Evolutionary conservation across 2,113 vertebrate genomes (phyloP).

Genomic region (Labeo rohita): DNA sequence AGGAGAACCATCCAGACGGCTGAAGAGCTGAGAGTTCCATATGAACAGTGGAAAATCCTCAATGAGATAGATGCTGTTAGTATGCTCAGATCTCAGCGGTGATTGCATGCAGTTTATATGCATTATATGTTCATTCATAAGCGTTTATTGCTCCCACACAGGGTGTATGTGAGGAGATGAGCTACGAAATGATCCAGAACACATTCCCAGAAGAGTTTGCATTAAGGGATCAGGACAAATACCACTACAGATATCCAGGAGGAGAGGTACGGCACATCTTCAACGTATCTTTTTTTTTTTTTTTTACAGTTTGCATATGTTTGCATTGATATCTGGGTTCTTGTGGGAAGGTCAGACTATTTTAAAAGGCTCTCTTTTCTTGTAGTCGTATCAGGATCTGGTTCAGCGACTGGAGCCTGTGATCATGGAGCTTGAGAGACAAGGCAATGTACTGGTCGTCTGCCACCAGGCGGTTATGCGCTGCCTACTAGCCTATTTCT

Average conservation of each 20-base stretch:
- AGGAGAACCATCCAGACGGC: conserved; percentile 96
- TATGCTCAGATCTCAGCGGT: background rate
- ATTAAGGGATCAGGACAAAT: conserved; percentile 95
- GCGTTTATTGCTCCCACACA: conserved; percentile 54
- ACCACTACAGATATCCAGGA: conserved; percentile 96
- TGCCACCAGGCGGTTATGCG: conserved; percentile 98
- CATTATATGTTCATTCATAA: background rate
- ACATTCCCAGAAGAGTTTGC: conserved; percentile 93
- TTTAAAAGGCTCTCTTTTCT: conserved; percentile 26
- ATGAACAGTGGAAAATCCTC: conserved; percentile 98
- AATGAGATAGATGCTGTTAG: conserved; percentile 97
- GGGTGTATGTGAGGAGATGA: conserved; percentile 98
- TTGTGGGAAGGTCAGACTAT: background rate
- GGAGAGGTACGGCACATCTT: conserved; percentile 83
- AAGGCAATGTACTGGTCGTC: conserved; percentile 92
- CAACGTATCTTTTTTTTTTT: background rate
- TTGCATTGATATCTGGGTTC: no score
- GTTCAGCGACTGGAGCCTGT: conserved; percentile 95
- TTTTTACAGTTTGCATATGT: background rate
- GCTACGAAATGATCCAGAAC: conserved; percentile 88
- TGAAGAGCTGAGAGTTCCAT: conserved; percentile 87
- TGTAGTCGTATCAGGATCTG: conserved; percentile 94
- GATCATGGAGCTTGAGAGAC: conserved; percentile 97
- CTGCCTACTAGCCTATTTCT: conserved; percentile 94
- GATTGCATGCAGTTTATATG: background rate